Evolutionary conservation across 37 sponge, comb jelly and placozoan species (phyloP), one percentile per base, ranked within the genome.

Genomic region (Ephydatia muelleri): DNA sequence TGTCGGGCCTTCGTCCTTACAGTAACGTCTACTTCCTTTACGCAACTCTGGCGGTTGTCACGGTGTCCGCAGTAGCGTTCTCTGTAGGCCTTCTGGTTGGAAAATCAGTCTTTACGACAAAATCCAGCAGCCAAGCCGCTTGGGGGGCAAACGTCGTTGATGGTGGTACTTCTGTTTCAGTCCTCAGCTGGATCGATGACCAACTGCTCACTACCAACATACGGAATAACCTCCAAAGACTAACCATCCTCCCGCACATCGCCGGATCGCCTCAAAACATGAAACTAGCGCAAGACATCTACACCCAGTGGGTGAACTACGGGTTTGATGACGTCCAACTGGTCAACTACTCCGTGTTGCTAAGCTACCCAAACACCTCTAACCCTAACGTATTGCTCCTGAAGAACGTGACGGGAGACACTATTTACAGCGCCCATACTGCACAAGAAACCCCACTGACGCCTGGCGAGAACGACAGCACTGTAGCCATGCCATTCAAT

Each of bases 401-500:
- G 36, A 65, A 72, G 75, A 33, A 30, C 38, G 8, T 49, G 4
- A 49, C 19, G 29, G 86, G 80, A 4, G 40, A 28, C 0, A 67
- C 85, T 9, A 0, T 85, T 48, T 95, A 85, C 49, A 57, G 36
- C 26, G 84, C 91, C 36, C 70, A 83, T 30, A 90, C 84, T 22
- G 64, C 72, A 2, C 71, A 77, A 75, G 96, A 95, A 78, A 80
- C 82, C 35, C 86, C 91, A 39, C 81, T 93, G 19, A 84, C 76
- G 2, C 39, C 57, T 69, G 89, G 79, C 16, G 96, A 95, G 89
- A 81, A 90, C 21, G 81, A 92, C 22, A 43, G 91, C n/a, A 78
- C 33, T 38, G 94, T 93, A 9, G 88, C 87, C 25, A 80, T 88
- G 25, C 96, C 96, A 13, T 95, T 93, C 75, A 95, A 95, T 91